A percentile compares a stretch with the other conserved stretches of the same genome.
Evolutionary conservation across 2,113 vertebrate genomes (phyloP).

Genomic region (Smithornis capensis): DNA sequence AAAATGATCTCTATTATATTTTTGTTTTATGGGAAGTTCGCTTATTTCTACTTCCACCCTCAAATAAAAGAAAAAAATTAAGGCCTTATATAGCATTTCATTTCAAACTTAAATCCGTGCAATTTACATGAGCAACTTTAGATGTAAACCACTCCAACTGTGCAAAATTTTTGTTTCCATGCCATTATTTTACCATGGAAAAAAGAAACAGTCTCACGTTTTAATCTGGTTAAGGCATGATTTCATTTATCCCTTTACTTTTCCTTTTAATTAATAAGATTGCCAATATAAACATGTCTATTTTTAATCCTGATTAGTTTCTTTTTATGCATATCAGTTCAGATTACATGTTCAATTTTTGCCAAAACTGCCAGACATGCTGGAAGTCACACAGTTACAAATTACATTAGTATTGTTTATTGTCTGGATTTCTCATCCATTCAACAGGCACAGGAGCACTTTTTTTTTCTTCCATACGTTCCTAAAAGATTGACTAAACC

Average conservation of each 20-base stretch:
- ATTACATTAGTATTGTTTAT: slow-evolving; percentile 31
- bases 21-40: not conserved
- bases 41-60: not conserved
- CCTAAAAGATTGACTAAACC: not conserved
- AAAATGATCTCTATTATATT: not conserved
- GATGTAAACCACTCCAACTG: not conserved
- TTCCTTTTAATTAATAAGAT: slow-evolving; percentile 44
- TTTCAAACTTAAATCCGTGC: not conserved
- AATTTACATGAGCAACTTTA: not conserved
- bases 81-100: not conserved
- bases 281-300: slow-evolving; percentile 45
- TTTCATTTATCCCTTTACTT: slow-evolving; percentile 30
- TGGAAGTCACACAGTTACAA: slow-evolving; percentile 28
- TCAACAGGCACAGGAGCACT: not conserved
- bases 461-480: not conserved
- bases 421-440: slow-evolving; percentile 47
- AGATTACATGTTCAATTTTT: slow-evolving; percentile 42
- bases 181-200: not conserved
- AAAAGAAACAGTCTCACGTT: not conserved
- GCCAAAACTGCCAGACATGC: slow-evolving; percentile 57
- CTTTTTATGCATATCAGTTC: slow-evolving; percentile 52
- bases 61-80: not conserved
- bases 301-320: slow-evolving; percentile 36
- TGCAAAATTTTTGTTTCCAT: not conserved
- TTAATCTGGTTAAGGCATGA: slow-evolving; percentile 28